A percentile compares a stretch with the other conserved stretches of the same genome.
Evolutionary conservation across 2,797 vertebrate species (phyloP).

Genomic region (Semotilus atromaculatus): DNA sequence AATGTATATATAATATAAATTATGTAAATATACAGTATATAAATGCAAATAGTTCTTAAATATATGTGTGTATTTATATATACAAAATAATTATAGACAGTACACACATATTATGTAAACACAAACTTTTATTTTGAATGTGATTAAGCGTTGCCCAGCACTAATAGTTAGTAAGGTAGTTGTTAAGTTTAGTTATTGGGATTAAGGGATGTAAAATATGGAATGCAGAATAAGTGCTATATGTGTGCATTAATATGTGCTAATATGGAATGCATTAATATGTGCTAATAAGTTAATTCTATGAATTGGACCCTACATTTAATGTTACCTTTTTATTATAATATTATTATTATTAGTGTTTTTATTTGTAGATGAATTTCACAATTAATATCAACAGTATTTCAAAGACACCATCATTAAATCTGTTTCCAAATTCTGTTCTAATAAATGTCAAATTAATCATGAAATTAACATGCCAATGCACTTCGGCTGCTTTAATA

Average conservation of each 20-base stretch:
- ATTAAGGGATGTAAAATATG: not conserved
- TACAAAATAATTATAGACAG: too few species aligned
- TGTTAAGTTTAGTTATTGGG: not conserved
- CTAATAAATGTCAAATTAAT: not conserved
- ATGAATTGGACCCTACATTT: not conserved
- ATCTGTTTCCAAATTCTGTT: slow-evolving; percentile 6
- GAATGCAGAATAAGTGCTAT: not conserved
- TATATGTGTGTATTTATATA: too few species aligned
- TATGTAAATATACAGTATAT: too few species aligned
- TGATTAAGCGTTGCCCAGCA: too few species aligned
- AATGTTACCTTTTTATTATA: not conserved
- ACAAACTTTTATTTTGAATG: too few species aligned
- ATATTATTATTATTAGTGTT: not conserved
- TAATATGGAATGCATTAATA: not conserved
- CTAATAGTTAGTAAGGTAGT: not conserved
- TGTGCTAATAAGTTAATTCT: not conserved
- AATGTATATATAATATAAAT: too few species aligned
- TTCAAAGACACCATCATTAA: not conserved
- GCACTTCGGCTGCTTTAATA: not conserved
- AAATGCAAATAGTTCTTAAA: too few species aligned
- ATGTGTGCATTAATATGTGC: not conserved
- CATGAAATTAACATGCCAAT: slow-evolving; percentile 10
- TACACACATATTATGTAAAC: too few species aligned
- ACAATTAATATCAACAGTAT: not conserved
- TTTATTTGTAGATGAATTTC: not conserved